phyloP scores from a whole-genome alignment of 2,113 vertebrate genomes.

The human (Homo sapiens) region GRCh38 chr18:76916501-76917000 shows the following conservation, averaged over 20 bases:
- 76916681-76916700: background rate
- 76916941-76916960: background rate
- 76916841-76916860: background rate
- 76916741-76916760: background rate
- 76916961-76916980: accelerated
- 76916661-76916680: background rate
- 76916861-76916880: background rate
- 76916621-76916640: too few species aligned
- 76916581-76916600: background rate
- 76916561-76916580: background rate
- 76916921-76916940: background rate
- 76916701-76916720: background rate
- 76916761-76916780: background rate
- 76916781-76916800: background rate
- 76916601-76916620: background rate
- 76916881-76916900: too few species aligned
- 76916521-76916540: background rate
- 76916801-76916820: background rate
- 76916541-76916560: background rate
- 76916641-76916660: accelerated
- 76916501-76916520: background rate
- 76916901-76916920: too few species aligned
- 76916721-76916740: background rate
- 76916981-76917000: background rate
- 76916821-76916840: background rate